Conservation (phyloP, 2,797 vertebrate genomes). For the Hyperoplus lanceolatus region DNA sequence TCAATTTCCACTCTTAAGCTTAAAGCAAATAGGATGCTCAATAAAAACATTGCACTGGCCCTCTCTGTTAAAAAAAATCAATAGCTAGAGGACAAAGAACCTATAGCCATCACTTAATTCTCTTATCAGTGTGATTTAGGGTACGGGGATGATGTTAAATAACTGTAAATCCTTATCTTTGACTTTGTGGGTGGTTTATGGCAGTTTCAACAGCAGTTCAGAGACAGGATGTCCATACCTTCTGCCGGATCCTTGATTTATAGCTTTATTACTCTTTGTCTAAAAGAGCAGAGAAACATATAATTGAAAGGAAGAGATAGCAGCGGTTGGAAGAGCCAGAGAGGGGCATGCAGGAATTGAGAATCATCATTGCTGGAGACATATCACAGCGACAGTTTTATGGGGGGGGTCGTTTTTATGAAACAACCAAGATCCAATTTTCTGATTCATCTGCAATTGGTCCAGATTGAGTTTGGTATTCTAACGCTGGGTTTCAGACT, state of each 20-base stretch:
- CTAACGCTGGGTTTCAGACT: conserved; percentile 35
- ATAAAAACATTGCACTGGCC: conserved; percentile 78
- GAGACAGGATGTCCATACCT: conserved; percentile 84
- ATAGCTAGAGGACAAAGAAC: conserved; percentile 84
- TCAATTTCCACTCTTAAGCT: conserved; percentile 62
- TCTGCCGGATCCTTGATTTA: conserved; percentile 78
- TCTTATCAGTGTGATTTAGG: conserved; percentile 84
- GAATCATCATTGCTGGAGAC: conserved; percentile 77
- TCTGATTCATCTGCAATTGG: conserved; percentile 82
- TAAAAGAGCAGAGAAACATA: conserved; percentile 83
- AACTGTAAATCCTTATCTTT: conserved; percentile 88
- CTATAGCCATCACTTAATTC: conserved; percentile 83
- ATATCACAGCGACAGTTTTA: conserved; percentile 83
- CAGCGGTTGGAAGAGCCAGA: conserved; percentile 54
- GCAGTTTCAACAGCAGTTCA: conserved; percentile 85
- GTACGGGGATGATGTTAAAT: conserved; percentile 84
- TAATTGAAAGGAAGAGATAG: conserved; percentile 85
- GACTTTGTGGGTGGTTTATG: conserved; percentile 86
- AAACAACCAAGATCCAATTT: conserved; percentile 84
- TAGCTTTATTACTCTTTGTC: conserved; percentile 88
- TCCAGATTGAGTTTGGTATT: conserved; percentile 70
- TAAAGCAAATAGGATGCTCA: conserved; percentile 77
- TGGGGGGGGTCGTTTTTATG: conserved; percentile 72
- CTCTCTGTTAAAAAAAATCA: conserved; percentile 77
- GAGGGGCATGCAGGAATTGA: conserved; percentile 51